A percentile compares a stretch with the other conserved stretches of the same genome.
phyloP scores from a whole-genome alignment of 2,888 invertebrate genomes.

The Galerucella calmariensis region DNA sequence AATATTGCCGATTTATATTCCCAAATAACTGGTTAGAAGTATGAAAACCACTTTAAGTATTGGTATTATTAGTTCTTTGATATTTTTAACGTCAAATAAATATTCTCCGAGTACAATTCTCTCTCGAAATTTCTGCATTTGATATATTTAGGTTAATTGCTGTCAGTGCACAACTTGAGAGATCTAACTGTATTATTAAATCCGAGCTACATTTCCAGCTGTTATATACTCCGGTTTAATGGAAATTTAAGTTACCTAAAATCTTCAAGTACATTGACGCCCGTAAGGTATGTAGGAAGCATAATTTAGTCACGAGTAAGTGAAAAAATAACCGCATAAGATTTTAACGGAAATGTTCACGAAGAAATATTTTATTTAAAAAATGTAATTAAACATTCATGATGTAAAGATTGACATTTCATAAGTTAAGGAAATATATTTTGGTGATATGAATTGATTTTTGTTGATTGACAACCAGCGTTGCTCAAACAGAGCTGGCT shows the following conservation, averaged over 20 bases:
- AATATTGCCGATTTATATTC: too few species aligned
- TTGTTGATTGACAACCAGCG: too few species aligned
- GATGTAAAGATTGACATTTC: too few species aligned
- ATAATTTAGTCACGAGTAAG: not conserved
- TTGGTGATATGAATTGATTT: not conserved
- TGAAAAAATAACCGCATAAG: too few species aligned
- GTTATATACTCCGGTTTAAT: conserved; percentile 12
- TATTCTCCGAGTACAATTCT: not conserved
- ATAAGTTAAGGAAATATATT: too few species aligned
- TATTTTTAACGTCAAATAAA: not conserved
- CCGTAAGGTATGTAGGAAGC: not conserved
- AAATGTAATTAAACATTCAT: too few species aligned
- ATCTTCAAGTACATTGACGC: conserved; percentile 1
- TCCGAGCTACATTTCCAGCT: not conserved
- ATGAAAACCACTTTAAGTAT: not conserved
- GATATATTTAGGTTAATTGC: conserved; percentile 32
- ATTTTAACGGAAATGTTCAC: too few species aligned
- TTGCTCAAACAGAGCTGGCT: too few species aligned
- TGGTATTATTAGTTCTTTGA: not conserved
- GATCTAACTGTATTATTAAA: conserved; percentile 28
- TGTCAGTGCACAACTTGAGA: conserved; percentile 30
- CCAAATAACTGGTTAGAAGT: too few species aligned
- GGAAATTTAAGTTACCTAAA: conserved; percentile 26
- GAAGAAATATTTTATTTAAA: too few species aligned
- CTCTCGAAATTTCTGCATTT: conserved; percentile 11